Conservation (phyloP, 92 coral and sea anemone genomes). For the Montipora capitata region DNA sequence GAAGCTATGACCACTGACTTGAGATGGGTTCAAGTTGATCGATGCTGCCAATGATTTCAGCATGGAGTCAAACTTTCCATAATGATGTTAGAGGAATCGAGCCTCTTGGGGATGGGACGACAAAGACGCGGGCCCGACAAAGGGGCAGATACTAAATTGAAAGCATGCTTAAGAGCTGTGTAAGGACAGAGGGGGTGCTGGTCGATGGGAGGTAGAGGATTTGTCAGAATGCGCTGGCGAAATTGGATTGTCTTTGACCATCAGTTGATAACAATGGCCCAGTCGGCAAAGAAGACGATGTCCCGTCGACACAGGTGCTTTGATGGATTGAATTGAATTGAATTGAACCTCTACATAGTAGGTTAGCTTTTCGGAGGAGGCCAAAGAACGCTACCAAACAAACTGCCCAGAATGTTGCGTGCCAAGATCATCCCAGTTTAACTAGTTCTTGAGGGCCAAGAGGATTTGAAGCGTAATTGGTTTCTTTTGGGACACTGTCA, state of each 20-base stretch:
- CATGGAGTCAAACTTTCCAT: slow-evolving; percentile 1
- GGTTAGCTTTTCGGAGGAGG: slow-evolving; percentile 28
- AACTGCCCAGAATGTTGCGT: slow-evolving; percentile 23
- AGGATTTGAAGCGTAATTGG: slow-evolving; percentile 1
- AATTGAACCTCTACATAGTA: slow-evolving; percentile 1
- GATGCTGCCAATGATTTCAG: background rate
- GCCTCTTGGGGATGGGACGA: background rate
- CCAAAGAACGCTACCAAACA: slow-evolving; percentile 36
- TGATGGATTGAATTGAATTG: background rate
- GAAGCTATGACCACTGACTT: slow-evolving; percentile 39
- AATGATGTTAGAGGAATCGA: background rate
- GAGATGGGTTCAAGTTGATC: slow-evolving; percentile 29
- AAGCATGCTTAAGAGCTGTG: slow-evolving; percentile 15
- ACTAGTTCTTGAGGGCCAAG: background rate
- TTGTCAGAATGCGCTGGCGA: slow-evolving; percentile 10
- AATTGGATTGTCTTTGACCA: background rate
- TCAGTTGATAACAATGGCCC: background rate
- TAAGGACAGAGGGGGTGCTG: slow-evolving; percentile 32
- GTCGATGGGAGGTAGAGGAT: background rate
- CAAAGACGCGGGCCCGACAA: slow-evolving; percentile 5
- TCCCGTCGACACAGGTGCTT: background rate
- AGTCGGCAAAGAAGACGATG: background rate
- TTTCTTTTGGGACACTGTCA: slow-evolving; percentile 8
- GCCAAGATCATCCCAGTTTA: no score
- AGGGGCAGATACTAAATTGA: background rate